Evolutionary conservation across 92 coral and sea anemone species (phyloP), one percentile per base, ranked within the genome.

Genomic region (Galaxea fascicularis): DNA sequence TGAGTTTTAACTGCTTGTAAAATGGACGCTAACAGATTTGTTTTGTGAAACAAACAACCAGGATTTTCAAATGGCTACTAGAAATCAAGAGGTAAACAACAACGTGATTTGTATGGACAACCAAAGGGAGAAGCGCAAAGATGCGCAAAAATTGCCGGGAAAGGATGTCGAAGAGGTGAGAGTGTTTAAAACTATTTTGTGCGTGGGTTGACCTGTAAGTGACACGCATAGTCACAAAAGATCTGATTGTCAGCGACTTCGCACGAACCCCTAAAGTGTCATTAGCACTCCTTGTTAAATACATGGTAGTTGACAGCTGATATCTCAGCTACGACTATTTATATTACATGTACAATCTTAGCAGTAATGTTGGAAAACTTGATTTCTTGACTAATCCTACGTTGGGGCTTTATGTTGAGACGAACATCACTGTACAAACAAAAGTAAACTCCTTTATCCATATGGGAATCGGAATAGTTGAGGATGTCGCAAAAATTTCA

Each of bases 11-110:
- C 5, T 49, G 26, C 8, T 29, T 8, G 46, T 18, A 53, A 29
- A 24, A 46, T 21, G 10, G 22, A 21, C 58, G 57, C 56, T 10
- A 21, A 30, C 46, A 30, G 51, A 74, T 16, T 20, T 22, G 13
- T 39, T 25, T 53, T 4, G 68, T 17, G 53, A 30, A 64, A 45
- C 82, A 26, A 31, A 18, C 53, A 3, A 16, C 14, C 29, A 78
- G 44, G 47, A 45, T 25, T 62, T 9, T 26, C 62, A 45, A 4
- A 79, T 79, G 84, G 84, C 74, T 28, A 44, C 14, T 18, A 49
- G 35, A 26, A 53, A 65, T 27, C 27, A 53, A 45, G 84, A 66
- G 10, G 45, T 41, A 24, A 79, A 79, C 30, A 79, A 79, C 52
- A 79, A 49, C 75, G 51, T 51, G 26, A 4, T 63, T 10, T 60